Evolutionary conservation across 2,888 invertebrate genomes (phyloP).

Genomic region (Stramonita haemastoma): DNA sequence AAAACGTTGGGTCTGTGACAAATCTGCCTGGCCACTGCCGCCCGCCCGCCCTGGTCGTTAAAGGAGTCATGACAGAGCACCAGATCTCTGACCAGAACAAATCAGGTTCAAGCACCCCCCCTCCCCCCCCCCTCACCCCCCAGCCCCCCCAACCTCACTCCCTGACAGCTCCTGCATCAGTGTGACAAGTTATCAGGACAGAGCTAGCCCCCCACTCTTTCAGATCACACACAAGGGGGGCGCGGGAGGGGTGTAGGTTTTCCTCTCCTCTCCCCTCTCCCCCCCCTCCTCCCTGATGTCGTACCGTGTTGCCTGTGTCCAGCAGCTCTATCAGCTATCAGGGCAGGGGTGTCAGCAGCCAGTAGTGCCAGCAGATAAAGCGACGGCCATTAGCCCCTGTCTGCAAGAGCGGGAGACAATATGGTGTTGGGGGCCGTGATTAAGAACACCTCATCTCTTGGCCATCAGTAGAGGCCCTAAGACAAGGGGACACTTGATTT

Average conservation of each 20-base stretch:
- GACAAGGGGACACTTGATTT: constrained; percentile 39
- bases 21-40: not conserved
- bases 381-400: constrained; percentile 21
- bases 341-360: not conserved
- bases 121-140: not conserved
- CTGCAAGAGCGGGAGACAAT: not conserved
- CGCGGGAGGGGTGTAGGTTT: not conserved
- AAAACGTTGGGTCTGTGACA: not conserved
- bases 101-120: not conserved
- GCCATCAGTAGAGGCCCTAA: constrained; percentile 10
- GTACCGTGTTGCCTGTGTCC: constrained; percentile 4
- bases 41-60: not conserved
- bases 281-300: not conserved
- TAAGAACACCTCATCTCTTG: constrained; percentile 25
- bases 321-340: not conserved
- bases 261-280: not conserved
- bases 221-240: not conserved
- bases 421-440: constrained; percentile 14
- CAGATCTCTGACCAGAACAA: not conserved
- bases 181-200: not conserved
- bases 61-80: not conserved
- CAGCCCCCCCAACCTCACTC: not conserved
- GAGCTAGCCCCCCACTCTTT: not conserved
- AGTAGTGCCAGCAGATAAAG: not conserved
- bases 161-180: not conserved